phyloP scores from a whole-genome alignment of 1,140 invertebrate genomes.

The Bombus consobrinus region DNA sequence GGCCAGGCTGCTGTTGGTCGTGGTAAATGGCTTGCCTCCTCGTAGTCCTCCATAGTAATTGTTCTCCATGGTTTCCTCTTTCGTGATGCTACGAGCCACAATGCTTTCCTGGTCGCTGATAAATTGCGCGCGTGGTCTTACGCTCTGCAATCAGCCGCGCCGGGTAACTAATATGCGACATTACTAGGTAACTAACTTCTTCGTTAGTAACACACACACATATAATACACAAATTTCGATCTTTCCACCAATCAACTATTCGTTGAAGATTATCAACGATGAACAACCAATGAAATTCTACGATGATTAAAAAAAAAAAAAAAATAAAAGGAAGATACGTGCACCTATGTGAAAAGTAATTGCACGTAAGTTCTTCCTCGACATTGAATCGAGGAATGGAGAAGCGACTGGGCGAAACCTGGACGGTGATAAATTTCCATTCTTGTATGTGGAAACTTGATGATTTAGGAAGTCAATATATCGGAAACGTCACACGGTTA shows the following conservation, averaged over 20 bases:
- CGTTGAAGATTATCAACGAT: not conserved
- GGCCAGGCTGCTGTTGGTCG: conserved; percentile 86
- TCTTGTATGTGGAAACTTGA: not conserved
- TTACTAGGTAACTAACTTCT: not conserved
- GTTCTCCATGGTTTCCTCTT: conserved; percentile 70
- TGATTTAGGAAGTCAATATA: not conserved
- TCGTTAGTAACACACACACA: conserved; percentile 2
- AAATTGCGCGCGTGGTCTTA: conserved; percentile 74
- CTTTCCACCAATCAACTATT: not conserved
- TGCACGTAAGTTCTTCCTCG: not conserved
- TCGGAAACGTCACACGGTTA: not conserved
- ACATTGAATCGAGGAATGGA: not conserved
- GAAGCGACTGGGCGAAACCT: not conserved
- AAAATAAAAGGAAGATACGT: not conserved
- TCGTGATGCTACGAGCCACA: conserved; percentile 61
- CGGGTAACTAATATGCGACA: conserved; percentile 37
- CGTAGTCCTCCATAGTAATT: conserved; percentile 75
- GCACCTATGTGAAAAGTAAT: not conserved
- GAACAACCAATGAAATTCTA: not conserved
- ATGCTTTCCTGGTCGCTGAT: conserved; percentile 71
- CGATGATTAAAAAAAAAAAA: not conserved
- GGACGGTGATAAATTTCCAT: not conserved
- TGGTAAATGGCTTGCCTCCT: conserved; percentile 79
- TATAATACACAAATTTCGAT: conserved; percentile 12
- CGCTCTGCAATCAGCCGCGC: conserved; percentile 72